These are phyloP conservation scores for Schizaphis graminum DNA, from an alignment of 2,888 invertebrate genomes.

Conservation along the genomic window DNA sequence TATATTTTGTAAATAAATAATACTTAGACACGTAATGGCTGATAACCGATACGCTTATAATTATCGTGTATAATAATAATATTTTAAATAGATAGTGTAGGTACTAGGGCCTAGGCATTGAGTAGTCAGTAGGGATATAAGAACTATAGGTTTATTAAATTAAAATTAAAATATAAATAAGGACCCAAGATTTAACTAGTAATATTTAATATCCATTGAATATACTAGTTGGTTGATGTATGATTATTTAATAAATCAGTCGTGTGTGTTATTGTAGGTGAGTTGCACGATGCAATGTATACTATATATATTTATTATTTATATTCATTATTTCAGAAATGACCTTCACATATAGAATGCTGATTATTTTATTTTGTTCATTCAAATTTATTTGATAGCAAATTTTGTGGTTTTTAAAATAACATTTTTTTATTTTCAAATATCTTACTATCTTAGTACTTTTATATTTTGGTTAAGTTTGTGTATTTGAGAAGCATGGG, in stretches of 20 bases:
- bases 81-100: not conserved
- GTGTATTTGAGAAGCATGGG: not conserved
- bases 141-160: not conserved
- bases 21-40: not conserved
- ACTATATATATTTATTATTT: conserved; percentile 24
- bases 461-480: not conserved
- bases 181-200: not conserved
- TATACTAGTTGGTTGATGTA: not conserved
- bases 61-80: not conserved
- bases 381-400: not conserved
- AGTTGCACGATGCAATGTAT: not conserved
- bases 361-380: not conserved
- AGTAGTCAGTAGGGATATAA: not conserved
- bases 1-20: not conserved
- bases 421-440: not conserved
- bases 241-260: conserved; percentile 10
- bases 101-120: not conserved
- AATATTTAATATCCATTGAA: not conserved
- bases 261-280: not conserved
- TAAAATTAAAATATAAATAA: not conserved
- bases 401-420: not conserved
- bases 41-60: not conserved
- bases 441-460: not conserved
- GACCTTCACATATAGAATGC: conserved; percentile 21
- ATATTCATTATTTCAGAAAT: conserved; percentile 22